A percentile compares a stretch with the other conserved stretches of the same genome.
Conservation (phyloP, 2,113 vertebrate genomes). For the Oophaga pumilio region DNA sequence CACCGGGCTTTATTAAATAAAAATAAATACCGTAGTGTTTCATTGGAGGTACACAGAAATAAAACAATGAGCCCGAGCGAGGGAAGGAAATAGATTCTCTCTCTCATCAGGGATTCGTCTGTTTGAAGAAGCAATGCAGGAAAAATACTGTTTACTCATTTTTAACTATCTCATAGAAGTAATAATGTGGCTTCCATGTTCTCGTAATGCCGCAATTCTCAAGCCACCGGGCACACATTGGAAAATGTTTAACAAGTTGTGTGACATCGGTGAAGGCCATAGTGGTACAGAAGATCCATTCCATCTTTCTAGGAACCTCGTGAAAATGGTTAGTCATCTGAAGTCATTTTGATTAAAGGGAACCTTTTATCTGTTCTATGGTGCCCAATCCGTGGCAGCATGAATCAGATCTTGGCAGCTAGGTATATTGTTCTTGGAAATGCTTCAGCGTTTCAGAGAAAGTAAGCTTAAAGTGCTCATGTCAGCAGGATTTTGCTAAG, state of each 20-base stretch:
- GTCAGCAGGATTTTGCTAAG: too few relatives aligned
- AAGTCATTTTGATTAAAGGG: too few relatives aligned
- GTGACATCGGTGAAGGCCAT: background rate
- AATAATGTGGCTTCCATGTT: background rate
- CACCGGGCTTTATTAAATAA: slow-evolving; percentile 73
- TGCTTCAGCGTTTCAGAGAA: too few relatives aligned
- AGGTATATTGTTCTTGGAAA: too few relatives aligned
- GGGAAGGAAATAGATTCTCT: slow-evolving; percentile 48
- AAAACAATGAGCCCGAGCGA: slow-evolving; percentile 43
- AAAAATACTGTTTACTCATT: slow-evolving; percentile 54
- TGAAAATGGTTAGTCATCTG: too few relatives aligned
- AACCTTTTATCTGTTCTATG: too few relatives aligned
- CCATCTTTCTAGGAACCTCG: too few relatives aligned
- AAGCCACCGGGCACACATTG: background rate
- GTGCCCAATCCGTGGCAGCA: too few relatives aligned
- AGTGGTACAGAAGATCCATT: background rate
- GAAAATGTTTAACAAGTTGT: background rate
- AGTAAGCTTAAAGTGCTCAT: too few relatives aligned
- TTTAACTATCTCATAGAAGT: slow-evolving; percentile 47
- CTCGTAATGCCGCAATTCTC: background rate
- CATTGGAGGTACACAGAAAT: slow-evolving; percentile 52
- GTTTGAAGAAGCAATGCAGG: slow-evolving; percentile 47
- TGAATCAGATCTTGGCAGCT: too few relatives aligned
- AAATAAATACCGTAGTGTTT: slow-evolving; percentile 66
- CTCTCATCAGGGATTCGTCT: slow-evolving; percentile 54